phyloP scores from a whole-genome alignment of 2,888 invertebrate species.

The Stegophylla sp. region DNA sequence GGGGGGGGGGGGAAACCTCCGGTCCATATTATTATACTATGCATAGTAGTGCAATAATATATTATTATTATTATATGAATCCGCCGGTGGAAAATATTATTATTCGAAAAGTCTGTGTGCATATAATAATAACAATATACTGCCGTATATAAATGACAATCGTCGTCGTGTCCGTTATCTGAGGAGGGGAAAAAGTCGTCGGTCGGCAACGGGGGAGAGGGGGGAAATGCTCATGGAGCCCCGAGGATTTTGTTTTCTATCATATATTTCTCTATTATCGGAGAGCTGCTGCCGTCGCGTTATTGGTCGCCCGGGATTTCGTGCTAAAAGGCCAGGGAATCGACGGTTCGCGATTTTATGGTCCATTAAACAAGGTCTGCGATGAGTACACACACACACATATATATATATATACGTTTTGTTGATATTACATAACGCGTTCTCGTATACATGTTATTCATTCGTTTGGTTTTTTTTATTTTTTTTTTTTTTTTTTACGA shows the following conservation, averaged over 20 bases:
- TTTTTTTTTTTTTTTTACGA: conserved; percentile 13
- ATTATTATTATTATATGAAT: too few species aligned
- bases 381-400: conserved; percentile 8
- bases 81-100: too few species aligned
- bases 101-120: too few species aligned
- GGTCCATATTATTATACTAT: too few species aligned
- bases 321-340: conserved; percentile 53
- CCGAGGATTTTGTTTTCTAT: conserved; percentile 13
- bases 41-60: too few species aligned
- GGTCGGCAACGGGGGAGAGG: neutral
- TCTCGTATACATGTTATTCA: conserved; percentile 1
- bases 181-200: neutral
- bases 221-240: conserved; percentile 29
- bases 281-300: conserved; percentile 31
- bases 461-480: conserved; percentile 23
- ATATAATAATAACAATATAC: conserved; percentile 5
- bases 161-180: too few species aligned
- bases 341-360: conserved; percentile 58
- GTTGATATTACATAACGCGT: conserved; percentile 43
- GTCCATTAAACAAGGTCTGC: conserved; percentile 54
- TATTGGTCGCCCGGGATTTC: conserved; percentile 57
- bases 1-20: too few species aligned
- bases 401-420: conserved; percentile 8
- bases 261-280: conserved; percentile 58
- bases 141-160: conserved; percentile 31